Conservation (phyloP, 1,140 invertebrate genomes). For the Atta cephalotes region DNA sequence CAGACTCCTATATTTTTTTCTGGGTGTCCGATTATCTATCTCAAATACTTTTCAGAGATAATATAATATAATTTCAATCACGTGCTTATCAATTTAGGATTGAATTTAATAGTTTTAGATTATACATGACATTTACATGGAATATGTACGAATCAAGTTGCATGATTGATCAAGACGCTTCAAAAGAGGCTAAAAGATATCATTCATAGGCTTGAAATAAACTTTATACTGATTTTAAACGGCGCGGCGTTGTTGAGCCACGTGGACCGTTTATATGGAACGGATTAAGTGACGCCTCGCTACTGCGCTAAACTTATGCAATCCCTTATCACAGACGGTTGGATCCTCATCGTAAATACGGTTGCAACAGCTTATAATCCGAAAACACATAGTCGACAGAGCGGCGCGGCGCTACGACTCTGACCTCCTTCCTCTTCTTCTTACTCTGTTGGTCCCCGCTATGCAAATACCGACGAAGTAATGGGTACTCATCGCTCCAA, state of each 20-base stretch:
- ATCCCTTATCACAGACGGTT: slow-evolving; percentile 70
- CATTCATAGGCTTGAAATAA: slow-evolving; percentile 20
- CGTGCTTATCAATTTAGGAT: not conserved
- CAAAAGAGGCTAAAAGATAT: slow-evolving; percentile 2
- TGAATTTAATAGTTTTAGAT: not conserved
- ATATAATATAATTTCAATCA: no score
- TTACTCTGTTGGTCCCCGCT: not conserved
- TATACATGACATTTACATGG: not conserved
- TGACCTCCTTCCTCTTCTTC: slow-evolving; percentile 1
- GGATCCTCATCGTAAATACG: slow-evolving; percentile 70
- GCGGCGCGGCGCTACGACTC: not conserved
- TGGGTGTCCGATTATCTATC: not conserved
- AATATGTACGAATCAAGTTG: not conserved
- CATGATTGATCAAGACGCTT: not conserved
- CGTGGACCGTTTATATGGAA: slow-evolving; percentile 68
- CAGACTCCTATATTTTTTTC: not conserved
- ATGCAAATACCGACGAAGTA: slow-evolving; percentile 60
- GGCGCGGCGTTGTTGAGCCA: slow-evolving; percentile 26
- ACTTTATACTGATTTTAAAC: not conserved
- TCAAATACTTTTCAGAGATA: not conserved
- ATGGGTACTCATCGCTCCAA: slow-evolving; percentile 41
- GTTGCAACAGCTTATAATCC: slow-evolving; percentile 76
- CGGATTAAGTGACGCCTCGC: slow-evolving; percentile 57
- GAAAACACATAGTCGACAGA: slow-evolving; percentile 63
- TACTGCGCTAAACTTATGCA: slow-evolving; percentile 71